phyloP scores from a whole-genome alignment of 2,113 vertebrate genomes.

The Periophthalmus modestus region DNA sequence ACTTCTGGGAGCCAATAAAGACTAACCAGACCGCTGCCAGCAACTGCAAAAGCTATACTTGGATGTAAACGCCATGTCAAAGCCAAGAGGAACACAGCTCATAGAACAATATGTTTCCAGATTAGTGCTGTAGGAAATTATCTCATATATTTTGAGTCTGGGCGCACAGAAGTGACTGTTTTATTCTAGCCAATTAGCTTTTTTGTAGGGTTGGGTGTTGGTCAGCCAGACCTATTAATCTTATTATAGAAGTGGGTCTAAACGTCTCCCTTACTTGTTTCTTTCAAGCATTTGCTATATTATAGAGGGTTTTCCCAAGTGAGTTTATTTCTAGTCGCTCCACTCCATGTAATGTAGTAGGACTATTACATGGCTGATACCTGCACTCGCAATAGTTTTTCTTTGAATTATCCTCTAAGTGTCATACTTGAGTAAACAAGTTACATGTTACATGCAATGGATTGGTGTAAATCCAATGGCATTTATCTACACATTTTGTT shows the following conservation, averaged over 20 bases:
- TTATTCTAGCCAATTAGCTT: constrained; percentile 34
- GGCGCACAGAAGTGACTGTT: constrained; percentile 12
- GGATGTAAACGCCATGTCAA: constrained; percentile 35
- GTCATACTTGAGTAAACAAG: not conserved
- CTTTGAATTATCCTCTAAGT: not conserved
- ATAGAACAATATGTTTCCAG: constrained; percentile 43
- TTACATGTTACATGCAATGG: not conserved
- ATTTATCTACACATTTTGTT: not conserved
- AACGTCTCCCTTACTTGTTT: not conserved
- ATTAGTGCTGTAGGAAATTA: constrained; percentile 29
- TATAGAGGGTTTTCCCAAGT: not conserved
- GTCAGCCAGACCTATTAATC: constrained; percentile 5
- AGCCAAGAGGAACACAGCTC: constrained; percentile 47
- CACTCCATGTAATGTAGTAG: not conserved
- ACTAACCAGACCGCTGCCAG: constrained; percentile 48
- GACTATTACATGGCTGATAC: not conserved
- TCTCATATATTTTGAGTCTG: constrained; percentile 13
- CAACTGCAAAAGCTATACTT: constrained; percentile 67
- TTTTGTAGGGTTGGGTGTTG: constrained; percentile 3
- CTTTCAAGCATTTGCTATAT: not conserved
- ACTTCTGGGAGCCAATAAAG: constrained; percentile 66
- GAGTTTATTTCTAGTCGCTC: not conserved
- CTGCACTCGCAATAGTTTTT: not conserved
- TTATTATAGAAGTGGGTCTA: not conserved
- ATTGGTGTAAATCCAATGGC: not conserved